Base-by-base conservation (phyloP, 2,113 vertebrate species). In the Heterotilapia buettikoferi region DNA sequence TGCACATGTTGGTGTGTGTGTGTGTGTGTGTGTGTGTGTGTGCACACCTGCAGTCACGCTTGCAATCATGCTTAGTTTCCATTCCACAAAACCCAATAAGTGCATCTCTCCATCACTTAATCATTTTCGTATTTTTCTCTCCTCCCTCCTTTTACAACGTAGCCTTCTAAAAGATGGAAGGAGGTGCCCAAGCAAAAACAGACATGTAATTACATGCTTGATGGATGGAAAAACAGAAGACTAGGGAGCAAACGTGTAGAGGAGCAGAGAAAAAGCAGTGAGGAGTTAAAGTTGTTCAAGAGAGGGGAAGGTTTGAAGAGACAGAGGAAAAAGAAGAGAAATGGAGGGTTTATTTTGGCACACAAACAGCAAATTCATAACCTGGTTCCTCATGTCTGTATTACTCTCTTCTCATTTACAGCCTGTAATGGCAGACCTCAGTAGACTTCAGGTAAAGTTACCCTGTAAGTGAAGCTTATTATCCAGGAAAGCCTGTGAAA, bases 141-240 rank as follows among this genome's bases (percentile, higher is more conserved):
- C 24, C 12, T 31, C 33, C 24, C 79, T 84, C 84, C 88, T 86
- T 83, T 91, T 63, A 26, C 59, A 73, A 86, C n/a, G 36, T 84
- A 47, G 47, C 45, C 54, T 52, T 84, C 24, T 63, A 29, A 86
- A 90, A 81, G 53, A 83, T 63, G 56, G 84, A 86, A 33, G 29
- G 53, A 45, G 84, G 40, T 50, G 38, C 56, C 13, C 29, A 84
- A 89, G 59, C 38, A 78, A 63, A 83, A 90, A 16, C 89, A 61
- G 83, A 76, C 81, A 88, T 86, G 36, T 91, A 93, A 94, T 95
- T 90, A 90, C 90, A 80, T 90, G 80, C 80, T 87, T 80, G 80
- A 80, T 36, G 36, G 84, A 89, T 82, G 80, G 73, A 45, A 68
- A 76, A 83, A 73, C 2, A 1, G 45, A 33, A 29, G 10, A 24